Percentiles rank a stretch among this genome's conserved stretches.
These are phyloP conservation scores for Gymnoscopelus braueri DNA, from an alignment of 2,797 vertebrate species.

Conservation along the genomic window DNA sequence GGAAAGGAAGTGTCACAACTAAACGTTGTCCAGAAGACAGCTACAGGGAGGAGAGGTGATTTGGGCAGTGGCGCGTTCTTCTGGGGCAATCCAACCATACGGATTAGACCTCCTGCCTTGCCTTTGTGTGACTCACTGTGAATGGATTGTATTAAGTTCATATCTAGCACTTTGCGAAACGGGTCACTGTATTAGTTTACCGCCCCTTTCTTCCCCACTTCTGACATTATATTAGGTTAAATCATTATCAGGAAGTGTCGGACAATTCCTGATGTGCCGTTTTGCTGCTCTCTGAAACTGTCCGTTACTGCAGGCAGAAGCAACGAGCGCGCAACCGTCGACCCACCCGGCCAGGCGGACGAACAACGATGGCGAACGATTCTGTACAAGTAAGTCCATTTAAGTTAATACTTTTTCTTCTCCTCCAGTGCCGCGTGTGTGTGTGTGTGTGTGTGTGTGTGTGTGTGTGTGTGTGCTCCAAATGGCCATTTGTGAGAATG, in stretches of 20 bases:
- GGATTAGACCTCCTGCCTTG: slow-evolving; percentile 70
- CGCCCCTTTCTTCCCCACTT: too few species aligned
- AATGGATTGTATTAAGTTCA: slow-evolving; percentile 45
- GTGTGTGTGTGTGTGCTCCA: too few species aligned
- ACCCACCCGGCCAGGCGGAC: too few species aligned
- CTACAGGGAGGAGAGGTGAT: background rate
- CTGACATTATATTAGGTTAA: too few species aligned
- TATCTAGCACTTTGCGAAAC: slow-evolving; percentile 3
- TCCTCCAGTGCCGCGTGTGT: background rate
- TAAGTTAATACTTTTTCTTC: slow-evolving; percentile 10
- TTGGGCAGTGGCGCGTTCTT: slow-evolving; percentile 58
- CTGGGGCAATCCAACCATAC: slow-evolving; percentile 64
- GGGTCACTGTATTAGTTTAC: too few species aligned
- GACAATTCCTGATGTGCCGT: slow-evolving; percentile 40
- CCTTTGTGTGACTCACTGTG: slow-evolving; percentile 60
- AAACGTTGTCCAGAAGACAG: too few species aligned
- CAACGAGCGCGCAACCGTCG: slow-evolving; percentile 1
- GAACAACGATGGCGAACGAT: slow-evolving; percentile 81
- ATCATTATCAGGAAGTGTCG: slow-evolving; percentile 7
- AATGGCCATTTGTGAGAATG: too few species aligned
- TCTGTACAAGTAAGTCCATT: slow-evolving; percentile 80
- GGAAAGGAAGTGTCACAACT: slow-evolving; percentile 6
- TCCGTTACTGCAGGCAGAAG: slow-evolving; percentile 30
- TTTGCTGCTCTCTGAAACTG: slow-evolving; percentile 39
- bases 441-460: too few species aligned